Base-by-base conservation (phyloP, 2,797 vertebrate genomes). In the Echeneis naucrates region DNA sequence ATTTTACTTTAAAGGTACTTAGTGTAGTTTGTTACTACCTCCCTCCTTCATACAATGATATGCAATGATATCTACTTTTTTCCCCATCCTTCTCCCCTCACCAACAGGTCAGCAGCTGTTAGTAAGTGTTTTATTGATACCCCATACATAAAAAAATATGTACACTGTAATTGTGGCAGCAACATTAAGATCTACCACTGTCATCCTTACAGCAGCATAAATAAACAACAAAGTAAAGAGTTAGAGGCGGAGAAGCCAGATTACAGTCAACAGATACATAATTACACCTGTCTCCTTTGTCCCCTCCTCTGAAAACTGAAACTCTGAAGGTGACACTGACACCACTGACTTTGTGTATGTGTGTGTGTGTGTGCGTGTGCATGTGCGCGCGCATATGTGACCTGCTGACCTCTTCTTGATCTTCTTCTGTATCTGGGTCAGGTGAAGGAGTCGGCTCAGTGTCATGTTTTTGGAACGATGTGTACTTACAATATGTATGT, bases 291-390 rank as follows among this genome's bases (percentile, higher is more conserved):
- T 52, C 11, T 57, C 37, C 47, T 56, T 62, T 45, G 27, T 40
- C 26, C 9, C 23, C 40, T 47, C 16, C 51, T 68, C 73, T 78
- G 75, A 78, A 85, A 88, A 75, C 66, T 50, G 80, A 90, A 76
- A 72, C 78, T 82, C 6, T 78, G 30, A 65, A 6, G 21, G 27
- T 54, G 75, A 87, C 35, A 80, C 2, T 17, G 70, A 82, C 55
- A 78, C 78, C 47, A 0, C 35, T 66, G 67, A 76, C 42, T 27
- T 2, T 23, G 23, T 5, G 16, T 33, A 62, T 27, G 30, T 59
- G 42, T 45, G 62, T 72, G 76, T 47, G 45, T 67, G 44, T 26
- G 19, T 33, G 72, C 26, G 50, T 55, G 32, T 38, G 58, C 40
- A 42, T 60, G 50, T 40, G 57, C 27, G 32, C 44, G 32, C 56